Conservation (phyloP, 2,113 vertebrate genomes). For the Syrmaticus mikado region DNA sequence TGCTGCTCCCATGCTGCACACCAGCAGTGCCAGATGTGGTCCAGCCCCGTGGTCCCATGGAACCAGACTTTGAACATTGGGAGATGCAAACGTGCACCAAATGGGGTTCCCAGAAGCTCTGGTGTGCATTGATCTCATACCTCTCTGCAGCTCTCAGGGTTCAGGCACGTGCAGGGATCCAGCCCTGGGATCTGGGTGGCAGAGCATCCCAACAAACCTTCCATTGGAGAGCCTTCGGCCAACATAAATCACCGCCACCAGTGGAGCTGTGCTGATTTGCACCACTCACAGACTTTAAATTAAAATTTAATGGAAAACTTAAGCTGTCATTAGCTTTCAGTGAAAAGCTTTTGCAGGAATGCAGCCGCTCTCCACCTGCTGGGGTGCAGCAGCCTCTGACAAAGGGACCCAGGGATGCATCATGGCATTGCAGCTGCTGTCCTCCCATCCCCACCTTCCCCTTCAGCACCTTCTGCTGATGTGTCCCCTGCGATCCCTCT, state of each 20-base stretch:
- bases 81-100: neutral
- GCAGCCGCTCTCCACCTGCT: neutral
- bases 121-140: neutral
- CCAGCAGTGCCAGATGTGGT: too few relatives aligned
- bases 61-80: neutral
- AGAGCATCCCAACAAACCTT: neutral
- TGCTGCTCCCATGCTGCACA: too few relatives aligned
- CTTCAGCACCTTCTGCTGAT: neutral
- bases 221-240: neutral
- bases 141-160: neutral
- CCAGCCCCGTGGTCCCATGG: neutral
- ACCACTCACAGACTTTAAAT: constrained; percentile 33
- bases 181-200: neutral
- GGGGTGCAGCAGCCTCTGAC: neutral
- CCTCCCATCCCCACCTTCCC: neutral
- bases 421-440: neutral
- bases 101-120: neutral
- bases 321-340: constrained; percentile 59
- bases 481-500: neutral
- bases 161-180: neutral
- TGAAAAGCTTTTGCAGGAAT: neutral
- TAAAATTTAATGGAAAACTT: constrained; percentile 63
- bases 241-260: constrained; percentile 46
- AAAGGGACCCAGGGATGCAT: neutral
- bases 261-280: constrained; percentile 17